phyloP scores from a whole-genome alignment of 2,113 vertebrate genomes.

The Strix uralensis region DNA sequence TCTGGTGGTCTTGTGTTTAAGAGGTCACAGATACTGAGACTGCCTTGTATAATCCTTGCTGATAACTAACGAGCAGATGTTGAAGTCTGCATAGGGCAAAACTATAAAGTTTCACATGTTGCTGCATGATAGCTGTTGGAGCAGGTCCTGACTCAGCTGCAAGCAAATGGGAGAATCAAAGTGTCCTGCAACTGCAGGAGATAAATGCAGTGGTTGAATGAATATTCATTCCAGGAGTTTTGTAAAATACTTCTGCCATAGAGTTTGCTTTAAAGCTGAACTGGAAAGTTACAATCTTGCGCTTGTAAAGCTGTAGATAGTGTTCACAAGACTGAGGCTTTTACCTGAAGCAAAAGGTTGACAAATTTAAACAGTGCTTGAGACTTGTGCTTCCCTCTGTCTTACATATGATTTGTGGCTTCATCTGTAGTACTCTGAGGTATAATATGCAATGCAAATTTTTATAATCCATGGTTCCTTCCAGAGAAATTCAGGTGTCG shows the following conservation, averaged over 20 bases:
- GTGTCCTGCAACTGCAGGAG: neutral
- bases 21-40: neutral
- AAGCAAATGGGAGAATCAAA: neutral
- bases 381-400: neutral
- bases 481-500: neutral
- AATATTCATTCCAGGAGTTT: neutral
- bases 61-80: neutral
- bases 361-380: neutral
- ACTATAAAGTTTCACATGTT: neutral
- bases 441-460: neutral
- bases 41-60: neutral
- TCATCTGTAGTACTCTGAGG: neutral
- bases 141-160: neutral
- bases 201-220: neutral
- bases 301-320: neutral
- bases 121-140: neutral
- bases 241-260: neutral
- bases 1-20: neutral
- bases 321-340: neutral
- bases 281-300: neutral
- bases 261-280: neutral
- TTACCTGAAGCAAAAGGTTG: neutral
- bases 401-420: neutral
- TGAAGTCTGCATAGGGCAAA: neutral
- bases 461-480: neutral